phyloP scores from a whole-genome alignment of 2,888 invertebrate genomes.

The Leptinotarsa haldemani region DNA sequence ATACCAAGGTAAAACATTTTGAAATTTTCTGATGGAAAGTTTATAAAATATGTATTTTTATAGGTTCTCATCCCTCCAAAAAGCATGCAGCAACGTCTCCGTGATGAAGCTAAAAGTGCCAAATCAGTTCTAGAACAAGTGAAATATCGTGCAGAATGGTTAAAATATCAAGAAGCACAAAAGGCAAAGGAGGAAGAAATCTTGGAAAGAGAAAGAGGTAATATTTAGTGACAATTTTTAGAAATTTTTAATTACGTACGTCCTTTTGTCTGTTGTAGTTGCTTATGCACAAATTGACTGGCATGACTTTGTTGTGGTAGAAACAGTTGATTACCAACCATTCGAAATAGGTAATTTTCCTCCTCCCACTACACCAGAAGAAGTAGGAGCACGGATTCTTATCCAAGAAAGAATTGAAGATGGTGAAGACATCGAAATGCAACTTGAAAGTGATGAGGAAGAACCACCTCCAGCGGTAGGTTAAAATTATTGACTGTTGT shows the following conservation, averaged over 20 bases:
- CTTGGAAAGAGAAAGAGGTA: conserved; percentile 90
- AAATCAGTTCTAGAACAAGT: conserved; percentile 86
- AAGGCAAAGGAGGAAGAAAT: conserved; percentile 94
- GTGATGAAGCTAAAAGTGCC: conserved; percentile 79
- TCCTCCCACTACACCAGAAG: conserved; percentile 96
- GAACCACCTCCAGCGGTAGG: conserved; percentile 56
- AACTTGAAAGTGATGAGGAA: conserved; percentile 85
- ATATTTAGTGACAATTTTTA: not conserved
- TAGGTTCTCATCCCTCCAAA: conserved; percentile 93
- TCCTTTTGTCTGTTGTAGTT: conserved; percentile 63
- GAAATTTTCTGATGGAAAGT: not conserved
- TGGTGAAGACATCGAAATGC: conserved; percentile 89
- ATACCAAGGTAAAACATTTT: conserved; percentile 81
- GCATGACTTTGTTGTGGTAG: conserved; percentile 99
- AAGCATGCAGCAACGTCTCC: conserved; percentile 82
- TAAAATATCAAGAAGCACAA: conserved; percentile 93
- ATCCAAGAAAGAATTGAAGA: conserved; percentile 87
- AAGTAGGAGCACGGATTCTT: conserved; percentile 94
- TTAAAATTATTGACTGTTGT: not conserved
- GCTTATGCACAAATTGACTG: conserved; percentile 99
- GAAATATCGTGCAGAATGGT: conserved; percentile 96
- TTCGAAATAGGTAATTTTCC: conserved; percentile 97
- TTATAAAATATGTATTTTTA: conserved; percentile 22
- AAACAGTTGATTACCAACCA: conserved; percentile 98
- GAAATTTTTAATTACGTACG: conserved; percentile 13